These are phyloP conservation scores for Cosmia pyralina DNA, from an alignment of 2,888 invertebrate genomes.

Conservation along the genomic window DNA sequence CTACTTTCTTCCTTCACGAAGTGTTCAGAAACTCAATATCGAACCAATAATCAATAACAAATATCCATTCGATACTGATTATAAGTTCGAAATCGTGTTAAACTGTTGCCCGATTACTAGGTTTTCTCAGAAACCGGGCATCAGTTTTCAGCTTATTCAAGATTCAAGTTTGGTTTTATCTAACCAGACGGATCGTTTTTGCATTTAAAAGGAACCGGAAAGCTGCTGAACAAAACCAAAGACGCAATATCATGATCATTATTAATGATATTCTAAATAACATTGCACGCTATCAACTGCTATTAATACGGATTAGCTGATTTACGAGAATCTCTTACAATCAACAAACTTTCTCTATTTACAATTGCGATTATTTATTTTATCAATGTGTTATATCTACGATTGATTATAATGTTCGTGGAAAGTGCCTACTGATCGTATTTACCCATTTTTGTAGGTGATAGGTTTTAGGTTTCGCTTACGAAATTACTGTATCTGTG, in stretches of 20 bases:
- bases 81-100: too few species aligned
- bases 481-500: constrained; percentile 8
- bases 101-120: too few species aligned
- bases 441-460: too few species aligned
- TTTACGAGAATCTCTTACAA: not conserved
- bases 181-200: too few species aligned
- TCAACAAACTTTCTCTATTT: constrained; percentile 2
- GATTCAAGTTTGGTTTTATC: not conserved
- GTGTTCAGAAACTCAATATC: too few species aligned
- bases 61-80: too few species aligned
- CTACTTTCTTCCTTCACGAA: too few species aligned
- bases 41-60: too few species aligned
- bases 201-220: not conserved
- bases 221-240: not conserved
- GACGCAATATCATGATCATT: too few species aligned
- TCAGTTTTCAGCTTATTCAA: not conserved
- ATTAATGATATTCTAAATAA: not conserved
- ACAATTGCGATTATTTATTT: constrained; percentile 11
- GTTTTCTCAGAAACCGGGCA: too few species aligned
- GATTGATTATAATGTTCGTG: too few species aligned
- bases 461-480: not conserved
- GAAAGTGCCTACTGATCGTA: too few species aligned
- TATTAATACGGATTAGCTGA: not conserved
- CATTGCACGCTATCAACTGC: not conserved
- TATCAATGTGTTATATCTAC: constrained; percentile 13